These are phyloP conservation scores for Diadromus collaris DNA, from an alignment of 2,888 invertebrate species.

Conservation along the genomic window DNA sequence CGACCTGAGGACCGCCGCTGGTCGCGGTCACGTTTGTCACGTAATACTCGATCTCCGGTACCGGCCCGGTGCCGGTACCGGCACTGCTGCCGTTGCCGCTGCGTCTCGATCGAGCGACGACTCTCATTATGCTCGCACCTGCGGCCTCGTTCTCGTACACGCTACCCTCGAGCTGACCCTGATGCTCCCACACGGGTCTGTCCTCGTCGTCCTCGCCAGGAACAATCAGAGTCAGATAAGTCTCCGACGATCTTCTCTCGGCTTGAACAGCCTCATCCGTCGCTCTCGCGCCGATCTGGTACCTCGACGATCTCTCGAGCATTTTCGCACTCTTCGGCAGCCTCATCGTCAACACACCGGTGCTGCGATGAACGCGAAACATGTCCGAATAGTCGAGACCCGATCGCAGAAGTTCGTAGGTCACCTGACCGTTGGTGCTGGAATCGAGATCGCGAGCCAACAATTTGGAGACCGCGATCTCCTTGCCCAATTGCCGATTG, in stretches of 20 bases:
- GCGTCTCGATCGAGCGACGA: slow-evolving; percentile 86
- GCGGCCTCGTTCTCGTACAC: slow-evolving; percentile 95
- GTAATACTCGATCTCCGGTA: slow-evolving; percentile 87
- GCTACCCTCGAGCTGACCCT: slow-evolving; percentile 86
- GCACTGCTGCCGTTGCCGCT: slow-evolving; percentile 85
- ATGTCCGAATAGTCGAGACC: slow-evolving; percentile 84
- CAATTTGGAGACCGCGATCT: slow-evolving; percentile 87
- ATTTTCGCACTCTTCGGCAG: slow-evolving; percentile 81
- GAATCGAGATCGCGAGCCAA: slow-evolving; percentile 94
- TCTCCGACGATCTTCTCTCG: slow-evolving; percentile 93
- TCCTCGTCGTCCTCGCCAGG: slow-evolving; percentile 82
- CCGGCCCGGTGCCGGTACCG: neutral
- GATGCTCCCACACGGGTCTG: slow-evolving; percentile 78
- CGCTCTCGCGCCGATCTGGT: slow-evolving; percentile 92
- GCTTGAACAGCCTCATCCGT: slow-evolving; percentile 96
- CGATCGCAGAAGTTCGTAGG: slow-evolving; percentile 89
- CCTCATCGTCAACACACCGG: slow-evolving; percentile 83
- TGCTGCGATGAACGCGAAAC: slow-evolving; percentile 90
- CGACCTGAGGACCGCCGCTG: slow-evolving; percentile 87
- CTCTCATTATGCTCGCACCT: slow-evolving; percentile 92
- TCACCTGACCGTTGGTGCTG: slow-evolving; percentile 94
- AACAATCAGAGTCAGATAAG: slow-evolving; percentile 91
- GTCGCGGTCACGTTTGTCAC: slow-evolving; percentile 91
- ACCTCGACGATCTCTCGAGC: slow-evolving; percentile 85
- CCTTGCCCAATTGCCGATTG: slow-evolving; percentile 81